A percentile compares a stretch with the other conserved stretches of the same genome.
phyloP scores from a whole-genome alignment of 2,797 vertebrate species.

The Darevskia mixta region DNA sequence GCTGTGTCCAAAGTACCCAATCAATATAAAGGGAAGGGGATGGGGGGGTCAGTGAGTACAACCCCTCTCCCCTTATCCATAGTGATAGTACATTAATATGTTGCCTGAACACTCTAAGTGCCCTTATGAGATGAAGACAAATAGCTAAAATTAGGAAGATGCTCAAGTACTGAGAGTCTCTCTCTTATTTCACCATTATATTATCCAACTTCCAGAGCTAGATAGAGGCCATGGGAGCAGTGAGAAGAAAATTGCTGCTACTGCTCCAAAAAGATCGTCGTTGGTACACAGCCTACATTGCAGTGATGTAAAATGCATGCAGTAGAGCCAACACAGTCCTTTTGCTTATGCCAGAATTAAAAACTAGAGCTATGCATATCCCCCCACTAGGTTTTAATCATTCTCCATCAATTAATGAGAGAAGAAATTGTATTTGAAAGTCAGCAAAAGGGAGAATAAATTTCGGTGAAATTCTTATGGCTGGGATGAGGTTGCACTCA shows the following conservation, averaged over 20 bases:
- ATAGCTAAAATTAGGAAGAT: neutral
- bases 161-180: neutral
- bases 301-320: neutral
- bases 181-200: neutral
- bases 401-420: too few relatives aligned
- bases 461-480: too few relatives aligned
- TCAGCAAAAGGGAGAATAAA: too few relatives aligned
- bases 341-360: neutral
- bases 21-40: neutral
- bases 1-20: neutral
- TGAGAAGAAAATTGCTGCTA: neutral
- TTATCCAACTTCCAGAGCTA: too few relatives aligned
- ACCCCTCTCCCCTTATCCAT: neutral
- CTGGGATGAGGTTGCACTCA: too few relatives aligned
- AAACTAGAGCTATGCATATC: too few relatives aligned
- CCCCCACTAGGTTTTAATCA: too few relatives aligned
- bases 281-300: too few relatives aligned
- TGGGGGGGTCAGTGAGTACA: neutral
- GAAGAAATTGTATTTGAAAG: too few relatives aligned
- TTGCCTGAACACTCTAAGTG: neutral
- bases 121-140: neutral
- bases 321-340: neutral
- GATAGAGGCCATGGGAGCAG: neutral
- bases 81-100: neutral
- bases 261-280: neutral